Percentiles rank a stretch among this genome's conserved stretches.
phyloP scores from a whole-genome alignment of 2,888 invertebrate species.

The Physocephala rufipes region DNA sequence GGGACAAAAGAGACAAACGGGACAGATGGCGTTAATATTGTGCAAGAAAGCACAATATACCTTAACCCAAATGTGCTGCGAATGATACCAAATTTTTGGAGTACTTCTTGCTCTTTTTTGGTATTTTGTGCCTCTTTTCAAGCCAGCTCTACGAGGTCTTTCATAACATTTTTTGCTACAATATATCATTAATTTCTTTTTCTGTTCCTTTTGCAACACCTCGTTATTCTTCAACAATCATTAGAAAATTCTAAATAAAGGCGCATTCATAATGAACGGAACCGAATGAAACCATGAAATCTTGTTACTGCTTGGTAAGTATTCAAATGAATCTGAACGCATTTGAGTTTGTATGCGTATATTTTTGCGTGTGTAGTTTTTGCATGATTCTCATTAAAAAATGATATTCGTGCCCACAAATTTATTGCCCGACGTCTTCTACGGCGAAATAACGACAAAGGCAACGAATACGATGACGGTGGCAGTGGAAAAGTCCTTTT shows the following conservation, averaged over 20 bases:
- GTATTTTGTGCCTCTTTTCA: neutral
- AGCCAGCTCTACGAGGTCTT: too few species aligned
- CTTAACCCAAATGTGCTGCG: too few species aligned
- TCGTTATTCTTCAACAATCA: neutral
- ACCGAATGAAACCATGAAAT: conserved; percentile 10
- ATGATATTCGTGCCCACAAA: conserved; percentile 30
- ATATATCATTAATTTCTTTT: neutral
- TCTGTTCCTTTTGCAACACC: neutral
- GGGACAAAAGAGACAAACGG: too few species aligned
- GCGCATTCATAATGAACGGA: conserved; percentile 12
- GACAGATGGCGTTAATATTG: too few species aligned
- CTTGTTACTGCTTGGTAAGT: neutral
- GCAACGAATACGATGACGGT: neutral
- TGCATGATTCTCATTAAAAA: conserved; percentile 33
- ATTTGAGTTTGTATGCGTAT: neutral
- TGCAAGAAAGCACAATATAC: too few species aligned
- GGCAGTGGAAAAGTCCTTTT: conserved; percentile 23
- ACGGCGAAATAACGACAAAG: neutral
- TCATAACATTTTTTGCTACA: too few species aligned
- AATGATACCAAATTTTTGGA: neutral
- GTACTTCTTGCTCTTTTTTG: neutral
- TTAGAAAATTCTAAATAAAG: neutral
- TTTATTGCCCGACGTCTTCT: conserved; percentile 3
- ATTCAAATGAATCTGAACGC: neutral
- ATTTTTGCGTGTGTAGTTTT: neutral